Base-by-base conservation (phyloP, 2,113 vertebrate genomes). In the Phalacrocorax brasilianus region DNA sequence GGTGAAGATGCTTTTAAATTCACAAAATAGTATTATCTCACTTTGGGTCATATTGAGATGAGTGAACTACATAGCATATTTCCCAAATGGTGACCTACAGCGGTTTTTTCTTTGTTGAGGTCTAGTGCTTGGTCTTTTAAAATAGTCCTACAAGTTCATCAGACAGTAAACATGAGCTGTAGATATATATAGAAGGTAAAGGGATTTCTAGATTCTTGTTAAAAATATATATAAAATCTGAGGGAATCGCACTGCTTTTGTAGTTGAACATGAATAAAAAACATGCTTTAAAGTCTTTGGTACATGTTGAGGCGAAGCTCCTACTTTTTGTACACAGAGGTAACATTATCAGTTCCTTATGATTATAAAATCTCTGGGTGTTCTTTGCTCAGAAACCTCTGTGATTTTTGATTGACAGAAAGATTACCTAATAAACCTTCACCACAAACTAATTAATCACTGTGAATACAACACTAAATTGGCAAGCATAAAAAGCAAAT, bases 401-500 rank as follows among this genome's bases (percentile, higher is more conserved):
- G 52, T 95, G 95, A 94, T 95, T 97, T 97, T 96, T 98, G 97
- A 98, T 92, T 98, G 98, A 97, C 97, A 97, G 97, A 93, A 98
- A 98, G 97, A 98, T 97, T 97, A 97, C 97, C 98, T 98, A 97
- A 98, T 98, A 98, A 97, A 98, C 94, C 94, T 97, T 93, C 97
- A 94, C 97, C 96, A 98, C 98, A 97, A 98, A 98, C 96, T 97
- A 98, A 98, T 98, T 98, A 98, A 98, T 98, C 97, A 97, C 87
- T 95, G 90, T 93, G 96, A 98, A 98, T 96, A 96, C 97, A 98
- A 97, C 93, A 71, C 85, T 97, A 96, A 98, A 97, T 97, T 97
- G 97, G 94, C 96, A 97, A 91, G 96, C 97, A 97, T 98, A 97
- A 97, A 97, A 97, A 94, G 95, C 91, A 98, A 98, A 98, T 97